Conservation (phyloP, 1,140 invertebrate genomes). For the Phymastichus coffea region DNA sequence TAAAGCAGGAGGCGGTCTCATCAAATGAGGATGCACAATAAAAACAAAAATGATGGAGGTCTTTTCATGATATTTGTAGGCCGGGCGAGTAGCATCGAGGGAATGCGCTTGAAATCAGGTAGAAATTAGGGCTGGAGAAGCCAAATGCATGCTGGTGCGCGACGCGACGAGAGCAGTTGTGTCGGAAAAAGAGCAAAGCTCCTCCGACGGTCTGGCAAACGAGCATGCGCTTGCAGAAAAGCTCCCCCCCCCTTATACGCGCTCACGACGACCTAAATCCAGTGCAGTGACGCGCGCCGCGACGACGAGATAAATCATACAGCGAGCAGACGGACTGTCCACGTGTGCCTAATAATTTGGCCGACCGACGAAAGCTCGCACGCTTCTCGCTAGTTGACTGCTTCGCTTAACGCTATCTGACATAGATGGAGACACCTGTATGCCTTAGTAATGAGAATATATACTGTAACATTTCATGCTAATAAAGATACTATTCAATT, state of each 20-base stretch:
- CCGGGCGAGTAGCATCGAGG: not conserved
- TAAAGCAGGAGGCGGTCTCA: too few relatives aligned
- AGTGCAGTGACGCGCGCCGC: not conserved
- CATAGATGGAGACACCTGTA: conserved; percentile 44
- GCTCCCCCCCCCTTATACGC: not conserved
- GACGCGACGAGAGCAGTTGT: not conserved
- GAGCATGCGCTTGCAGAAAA: not conserved
- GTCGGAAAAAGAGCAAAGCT: too few relatives aligned
- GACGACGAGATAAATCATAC: conserved; percentile 14
- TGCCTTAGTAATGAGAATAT: too few relatives aligned
- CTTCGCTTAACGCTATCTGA: conserved; percentile 22
- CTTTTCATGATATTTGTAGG: too few relatives aligned
- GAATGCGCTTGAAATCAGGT: not conserved
- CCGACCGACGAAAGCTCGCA: not conserved
- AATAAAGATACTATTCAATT: too few relatives aligned
- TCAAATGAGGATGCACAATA: too few relatives aligned
- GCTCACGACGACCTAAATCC: conserved; percentile 3
- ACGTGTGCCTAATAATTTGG: too few relatives aligned
- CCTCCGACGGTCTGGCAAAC: not conserved
- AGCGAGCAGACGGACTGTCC: too few relatives aligned
- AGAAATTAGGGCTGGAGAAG: not conserved
- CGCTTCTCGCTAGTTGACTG: not conserved
- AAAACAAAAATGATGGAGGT: too few relatives aligned
- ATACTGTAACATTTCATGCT: too few relatives aligned
- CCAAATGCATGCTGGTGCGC: not conserved